Percentiles rank a stretch among this genome's conserved stretches.
phyloP scores from a whole-genome alignment of 2,797 vertebrate genomes.

The Tolypeutes matacus region DNA sequence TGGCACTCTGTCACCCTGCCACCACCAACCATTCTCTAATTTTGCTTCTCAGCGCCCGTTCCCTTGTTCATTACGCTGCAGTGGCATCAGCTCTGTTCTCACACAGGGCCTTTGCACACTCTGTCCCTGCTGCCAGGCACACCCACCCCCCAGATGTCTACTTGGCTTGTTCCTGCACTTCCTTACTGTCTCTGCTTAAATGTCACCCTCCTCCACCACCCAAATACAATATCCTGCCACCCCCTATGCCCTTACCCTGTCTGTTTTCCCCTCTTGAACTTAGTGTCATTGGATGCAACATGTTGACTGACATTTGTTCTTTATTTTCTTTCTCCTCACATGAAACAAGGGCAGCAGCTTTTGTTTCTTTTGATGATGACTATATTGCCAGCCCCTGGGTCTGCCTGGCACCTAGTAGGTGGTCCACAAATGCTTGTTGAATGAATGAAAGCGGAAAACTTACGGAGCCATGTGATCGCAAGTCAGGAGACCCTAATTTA shows the following conservation, averaged over 20 bases:
- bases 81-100: neutral
- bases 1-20: too few species aligned
- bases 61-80: too few species aligned
- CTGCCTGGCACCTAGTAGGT: neutral
- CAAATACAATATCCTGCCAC: fast-evolving
- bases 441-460: neutral
- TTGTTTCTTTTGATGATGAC: neutral
- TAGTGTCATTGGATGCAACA: too few species aligned
- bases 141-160: neutral
- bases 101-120: neutral
- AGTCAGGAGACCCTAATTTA: neutral
- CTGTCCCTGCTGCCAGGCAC: too few species aligned
- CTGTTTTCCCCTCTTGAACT: neutral
- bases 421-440: neutral
- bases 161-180: neutral
- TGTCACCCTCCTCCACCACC: neutral
- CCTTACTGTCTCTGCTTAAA: neutral
- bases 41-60: too few species aligned
- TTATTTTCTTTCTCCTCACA: neutral
- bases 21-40: neutral
- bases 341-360: neutral
- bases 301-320: neutral
- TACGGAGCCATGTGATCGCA: neutral
- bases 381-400: neutral
- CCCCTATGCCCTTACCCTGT: fast-evolving